Base-by-base conservation (phyloP, 2,113 vertebrate species). In the Pseudopodoces humilis region DNA sequence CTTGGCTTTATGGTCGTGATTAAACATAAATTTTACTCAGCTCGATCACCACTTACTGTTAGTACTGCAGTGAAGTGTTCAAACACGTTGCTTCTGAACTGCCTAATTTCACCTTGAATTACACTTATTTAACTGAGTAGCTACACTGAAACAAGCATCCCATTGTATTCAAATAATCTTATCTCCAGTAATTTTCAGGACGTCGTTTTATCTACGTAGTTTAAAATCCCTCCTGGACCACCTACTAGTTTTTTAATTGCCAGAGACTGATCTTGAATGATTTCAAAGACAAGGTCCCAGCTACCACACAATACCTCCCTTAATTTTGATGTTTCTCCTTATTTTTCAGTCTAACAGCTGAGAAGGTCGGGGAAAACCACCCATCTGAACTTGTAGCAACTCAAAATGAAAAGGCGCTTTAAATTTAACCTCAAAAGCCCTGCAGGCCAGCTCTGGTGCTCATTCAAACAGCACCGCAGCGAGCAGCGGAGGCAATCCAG, bases 401-500 rank as follows among this genome's bases (percentile, higher is more conserved):
- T 39, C 27, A 13, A 10, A 83, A 65, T 1, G 2, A 67, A 50
- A 69, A 19, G 0, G 1, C 11, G 3, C 17, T 74, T 62, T 11
- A 64, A 17, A 28, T 15, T 9, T 50, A 44, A 83, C 3, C 9
- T 13, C 19, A 22, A 10, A 22, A 15, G 13, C 43, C 27, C 46
- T 1, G 6, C 0, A 16, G 39, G 20, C 28, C 44, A 31, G 19
- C n/a, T 65, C 7, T 10, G 7, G 3, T 14, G 55, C 31, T 37
- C 41, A 39, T 25, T 49, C 18, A 3, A 50, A 41, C 15, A 43
- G 49, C 28, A 15, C 2, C 2, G 19, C 21, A 28, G 8, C 0
- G 4, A 47, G 41, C 16, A 31, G 15, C 0, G 1, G 3, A 19
- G 6, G 10, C 35, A 16, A 24, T 39, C 0, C 0, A 22, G 5